A percentile compares a stretch with the other conserved stretches of the same genome.
These are phyloP conservation scores for Rosalia funebris DNA, from an alignment of 2,888 invertebrate genomes.

Conservation along the genomic window DNA sequence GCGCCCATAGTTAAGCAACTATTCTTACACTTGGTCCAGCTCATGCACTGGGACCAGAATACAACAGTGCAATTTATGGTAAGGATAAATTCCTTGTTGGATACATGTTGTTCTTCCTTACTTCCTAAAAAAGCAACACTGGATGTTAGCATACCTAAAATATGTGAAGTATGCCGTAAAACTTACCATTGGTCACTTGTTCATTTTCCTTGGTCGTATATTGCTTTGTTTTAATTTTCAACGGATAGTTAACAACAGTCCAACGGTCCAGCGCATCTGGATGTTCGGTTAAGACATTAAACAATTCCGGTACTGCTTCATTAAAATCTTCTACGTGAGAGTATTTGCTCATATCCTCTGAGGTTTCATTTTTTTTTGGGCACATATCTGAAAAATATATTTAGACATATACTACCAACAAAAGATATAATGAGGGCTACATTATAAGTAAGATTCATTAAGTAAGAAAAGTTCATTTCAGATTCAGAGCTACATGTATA, in stretches of 20 bases:
- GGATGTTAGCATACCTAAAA: background rate
- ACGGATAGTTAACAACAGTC: constrained; percentile 84
- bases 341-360: constrained; percentile 67
- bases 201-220: background rate
- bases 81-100: constrained; percentile 62
- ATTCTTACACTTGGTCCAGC: constrained; percentile 85
- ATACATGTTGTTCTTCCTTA: constrained; percentile 72
- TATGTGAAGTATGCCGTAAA: background rate
- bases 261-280: constrained; percentile 81
- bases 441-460: too few species aligned
- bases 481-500: too few species aligned
- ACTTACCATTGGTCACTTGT: background rate
- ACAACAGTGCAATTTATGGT: constrained; percentile 92
- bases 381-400: constrained; percentile 84
- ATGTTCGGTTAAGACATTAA: constrained; percentile 82
- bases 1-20: constrained; percentile 87
- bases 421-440: background rate
- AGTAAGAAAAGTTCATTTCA: too few species aligned
- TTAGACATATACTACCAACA: background rate
- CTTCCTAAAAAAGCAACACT: constrained; percentile 67
- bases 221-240: constrained; percentile 75
- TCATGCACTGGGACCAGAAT: constrained; percentile 90
- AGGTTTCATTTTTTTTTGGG: constrained; percentile 82
- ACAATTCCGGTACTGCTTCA: constrained; percentile 86
- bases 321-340: constrained; percentile 88